phyloP scores from a whole-genome alignment of 1,140 invertebrate genomes.

The Anastrepha ludens region DNA sequence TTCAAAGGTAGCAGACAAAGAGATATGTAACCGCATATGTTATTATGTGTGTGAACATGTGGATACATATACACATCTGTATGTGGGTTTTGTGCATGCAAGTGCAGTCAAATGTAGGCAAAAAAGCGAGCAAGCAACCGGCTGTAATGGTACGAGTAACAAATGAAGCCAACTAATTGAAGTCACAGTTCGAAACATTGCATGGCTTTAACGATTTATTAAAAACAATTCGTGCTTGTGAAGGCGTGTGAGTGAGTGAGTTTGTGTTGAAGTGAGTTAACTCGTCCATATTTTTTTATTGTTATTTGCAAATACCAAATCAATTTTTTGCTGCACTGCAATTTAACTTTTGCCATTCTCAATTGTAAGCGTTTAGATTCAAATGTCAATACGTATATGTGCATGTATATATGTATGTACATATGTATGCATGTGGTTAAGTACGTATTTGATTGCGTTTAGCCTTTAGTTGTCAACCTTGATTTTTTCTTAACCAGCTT shows the following conservation, averaged over 20 bases:
- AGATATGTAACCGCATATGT: not conserved
- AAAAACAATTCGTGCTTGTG: not conserved
- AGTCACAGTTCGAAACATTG: constrained; percentile 34
- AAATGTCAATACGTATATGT: not conserved
- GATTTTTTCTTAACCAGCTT: constrained; percentile 7
- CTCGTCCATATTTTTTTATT: not conserved
- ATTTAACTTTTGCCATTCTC: not conserved
- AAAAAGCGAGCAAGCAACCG: not conserved
- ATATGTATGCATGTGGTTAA: not conserved
- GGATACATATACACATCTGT: too few species aligned
- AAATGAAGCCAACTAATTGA: not conserved
- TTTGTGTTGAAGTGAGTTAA: not conserved
- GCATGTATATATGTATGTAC: not conserved
- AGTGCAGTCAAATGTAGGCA: not conserved
- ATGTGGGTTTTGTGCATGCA: not conserved
- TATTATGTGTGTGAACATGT: not conserved
- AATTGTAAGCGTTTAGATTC: not conserved
- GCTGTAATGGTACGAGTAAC: not conserved
- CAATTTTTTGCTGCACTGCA: not conserved
- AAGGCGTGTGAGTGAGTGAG: too few species aligned
- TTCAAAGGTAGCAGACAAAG: not conserved
- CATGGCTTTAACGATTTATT: constrained; percentile 35
- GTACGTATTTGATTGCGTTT: constrained; percentile 1
- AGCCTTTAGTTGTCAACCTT: constrained; percentile 49
- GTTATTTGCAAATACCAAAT: constrained; percentile 17